phyloP scores from a whole-genome alignment of 2,888 invertebrate genomes.

The Saturnia pavonia region DNA sequence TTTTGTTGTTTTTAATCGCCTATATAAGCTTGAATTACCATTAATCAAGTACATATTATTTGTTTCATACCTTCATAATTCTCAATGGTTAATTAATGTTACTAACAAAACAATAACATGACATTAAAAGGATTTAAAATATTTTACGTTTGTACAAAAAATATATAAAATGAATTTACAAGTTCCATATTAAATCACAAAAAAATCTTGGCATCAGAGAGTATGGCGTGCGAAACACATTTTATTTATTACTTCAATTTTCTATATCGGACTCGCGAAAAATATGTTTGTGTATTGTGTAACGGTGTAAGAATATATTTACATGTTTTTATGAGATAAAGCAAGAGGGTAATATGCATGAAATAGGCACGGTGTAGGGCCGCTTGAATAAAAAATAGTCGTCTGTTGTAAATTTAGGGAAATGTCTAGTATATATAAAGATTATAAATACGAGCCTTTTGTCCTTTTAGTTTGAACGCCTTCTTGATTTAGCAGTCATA shows the following conservation, averaged over 20 bases:
- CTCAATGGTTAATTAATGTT: no score
- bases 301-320: constrained; percentile 20
- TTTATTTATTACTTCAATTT: constrained; percentile 18
- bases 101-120: no score
- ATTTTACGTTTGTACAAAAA: background rate
- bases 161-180: background rate
- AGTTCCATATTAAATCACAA: background rate
- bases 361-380: constrained; percentile 18
- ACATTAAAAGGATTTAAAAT: background rate
- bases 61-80: no score
- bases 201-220: background rate
- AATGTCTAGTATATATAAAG: background rate
- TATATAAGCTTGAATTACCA: no score
- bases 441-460: background rate
- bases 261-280: constrained; percentile 15
- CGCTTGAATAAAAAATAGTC: constrained; percentile 18
- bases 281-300: constrained; percentile 19
- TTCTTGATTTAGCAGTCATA: background rate
- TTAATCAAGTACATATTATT: no score
- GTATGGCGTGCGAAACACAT: constrained; percentile 12
- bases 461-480: background rate
- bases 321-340: constrained; percentile 23
- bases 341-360: constrained; percentile 22
- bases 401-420: background rate
- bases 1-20: no score